Base-by-base conservation (phyloP, 1,140 invertebrate species). In the Ylistrum balloti region DNA sequence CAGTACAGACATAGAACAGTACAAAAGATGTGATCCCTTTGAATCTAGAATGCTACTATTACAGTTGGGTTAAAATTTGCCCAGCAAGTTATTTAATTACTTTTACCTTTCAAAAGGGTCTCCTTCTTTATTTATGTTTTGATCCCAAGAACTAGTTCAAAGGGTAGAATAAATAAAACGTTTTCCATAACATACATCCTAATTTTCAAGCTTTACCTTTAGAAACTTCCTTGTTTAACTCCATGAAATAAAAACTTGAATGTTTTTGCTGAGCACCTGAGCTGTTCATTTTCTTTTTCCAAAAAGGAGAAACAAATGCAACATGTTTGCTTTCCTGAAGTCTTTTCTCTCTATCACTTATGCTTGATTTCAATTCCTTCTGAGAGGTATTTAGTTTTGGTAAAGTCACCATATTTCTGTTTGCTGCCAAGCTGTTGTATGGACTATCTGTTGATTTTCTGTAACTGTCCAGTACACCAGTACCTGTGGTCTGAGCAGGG, bases 221-320 rank as follows among this genome's bases (percentile, higher is more conserved):
- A 28, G 56, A 74, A 74, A 45, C 17, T 9, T 0, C 41, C 41
- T 45, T 45, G 9, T 45, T 45, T 17, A 45, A 45, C 41, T 74
- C 22, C n/a, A 74, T 28, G 28, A 74, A 1, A 28, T 74, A 28
- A 1, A 74, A 74, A 74, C 56, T 74, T 28, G 56, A 74, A 28
- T 28, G 56, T 74, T 74, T 74, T 3, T 28, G n/a, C 22, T 74
- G 5, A 74, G 22, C 17, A 56, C 9, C 0, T 74, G 56, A 74
- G 28, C 22, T 74, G 56, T 74, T 74, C 22, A 74, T 28, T 28
- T 20, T 48, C 15, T 28, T 74, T 28, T 74, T 74, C 56, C 56
- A 74, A n/a, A 74, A n/a, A 74, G 56, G 56, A 74, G 56, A 74
- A 74, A 74, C 56, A 74, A 74, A 74, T 28, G 56, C 56, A 28